Conservation (phyloP, 1,140 invertebrate genomes). For the Conus ventricosus region DNA sequence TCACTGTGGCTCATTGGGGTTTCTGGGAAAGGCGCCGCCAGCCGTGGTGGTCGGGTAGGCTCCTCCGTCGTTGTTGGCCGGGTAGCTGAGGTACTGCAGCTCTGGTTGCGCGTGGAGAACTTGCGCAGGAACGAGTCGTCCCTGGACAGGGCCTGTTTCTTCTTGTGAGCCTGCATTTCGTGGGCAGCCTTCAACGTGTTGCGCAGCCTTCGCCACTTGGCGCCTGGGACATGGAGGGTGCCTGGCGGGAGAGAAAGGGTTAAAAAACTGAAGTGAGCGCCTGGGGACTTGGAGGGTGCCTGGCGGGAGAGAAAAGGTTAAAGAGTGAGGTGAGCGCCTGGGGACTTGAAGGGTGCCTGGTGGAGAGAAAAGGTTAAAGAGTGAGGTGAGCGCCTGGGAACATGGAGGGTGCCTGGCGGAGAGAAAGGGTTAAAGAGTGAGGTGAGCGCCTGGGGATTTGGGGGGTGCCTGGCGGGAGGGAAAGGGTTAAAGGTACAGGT, state of each 20-base stretch:
- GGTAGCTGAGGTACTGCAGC: conserved; percentile 31
- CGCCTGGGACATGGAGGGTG: conserved; percentile 43
- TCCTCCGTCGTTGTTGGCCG: conserved; percentile 40
- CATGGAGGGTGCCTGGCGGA: too few species aligned
- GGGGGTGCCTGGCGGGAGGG: too few species aligned
- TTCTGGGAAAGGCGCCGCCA: background rate
- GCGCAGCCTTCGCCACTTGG: conserved; percentile 90
- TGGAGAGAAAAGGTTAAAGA: background rate
- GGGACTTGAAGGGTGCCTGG: background rate
- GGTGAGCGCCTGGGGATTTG: background rate
- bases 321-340: background rate
- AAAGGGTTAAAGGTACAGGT: background rate
- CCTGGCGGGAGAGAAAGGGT: background rate
- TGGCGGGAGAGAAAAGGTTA: background rate
- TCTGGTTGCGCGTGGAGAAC: conserved; percentile 89
- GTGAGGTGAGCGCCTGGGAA: background rate
- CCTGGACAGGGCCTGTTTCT: conserved; percentile 88
- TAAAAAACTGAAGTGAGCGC: background rate
- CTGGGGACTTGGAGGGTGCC: too few species aligned
- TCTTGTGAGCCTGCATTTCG: conserved; percentile 80
- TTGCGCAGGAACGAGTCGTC: conserved; percentile 96
- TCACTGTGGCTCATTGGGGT: conserved; percentile 1
- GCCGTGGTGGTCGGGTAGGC: background rate
- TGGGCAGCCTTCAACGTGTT: conserved; percentile 94
- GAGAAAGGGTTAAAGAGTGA: background rate